Percentiles rank a stretch among this genome's conserved stretches.
These are phyloP conservation scores for Halichondria panicea DNA, from an alignment of 37 sponge, comb jelly and placozoan genomes.

Conservation along the genomic window DNA sequence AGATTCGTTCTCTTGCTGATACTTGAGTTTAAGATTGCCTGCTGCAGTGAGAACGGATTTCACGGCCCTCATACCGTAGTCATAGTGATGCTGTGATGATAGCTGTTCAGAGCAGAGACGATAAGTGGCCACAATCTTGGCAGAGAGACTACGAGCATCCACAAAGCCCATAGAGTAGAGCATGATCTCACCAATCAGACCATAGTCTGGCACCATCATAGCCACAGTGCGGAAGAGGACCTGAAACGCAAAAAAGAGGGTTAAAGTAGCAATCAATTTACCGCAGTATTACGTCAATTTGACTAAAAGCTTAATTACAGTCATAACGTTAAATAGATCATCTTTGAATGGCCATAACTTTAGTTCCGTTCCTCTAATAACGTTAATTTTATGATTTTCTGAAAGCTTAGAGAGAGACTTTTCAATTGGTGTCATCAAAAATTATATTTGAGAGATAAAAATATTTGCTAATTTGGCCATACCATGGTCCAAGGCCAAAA, in stretches of 20 bases:
- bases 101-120: constrained; percentile 96
- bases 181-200: constrained; percentile 97
- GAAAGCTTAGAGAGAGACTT: too few relatives aligned
- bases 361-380: too few relatives aligned
- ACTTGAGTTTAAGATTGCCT: constrained; percentile 96
- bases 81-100: constrained; percentile 99
- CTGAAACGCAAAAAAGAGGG: constrained; percentile 12
- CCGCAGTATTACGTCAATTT: too few relatives aligned
- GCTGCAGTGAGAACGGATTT: constrained; percentile 97
- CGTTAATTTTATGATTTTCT: too few relatives aligned
- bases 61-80: constrained; percentile 98
- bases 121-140: constrained; percentile 97
- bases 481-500: too few relatives aligned
- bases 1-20: constrained; percentile 89
- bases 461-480: too few relatives aligned
- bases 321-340: too few relatives aligned
- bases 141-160: constrained; percentile 91
- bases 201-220: constrained; percentile 99
- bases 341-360: too few relatives aligned
- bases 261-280: background rate
- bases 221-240: constrained; percentile 96
- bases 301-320: too few relatives aligned
- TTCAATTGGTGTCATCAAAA: too few relatives aligned
- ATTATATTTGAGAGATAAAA: too few relatives aligned
- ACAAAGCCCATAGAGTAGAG: constrained; percentile 99